Conservation (phyloP, 2,888 invertebrate species). For the Lasius platythorax region DNA sequence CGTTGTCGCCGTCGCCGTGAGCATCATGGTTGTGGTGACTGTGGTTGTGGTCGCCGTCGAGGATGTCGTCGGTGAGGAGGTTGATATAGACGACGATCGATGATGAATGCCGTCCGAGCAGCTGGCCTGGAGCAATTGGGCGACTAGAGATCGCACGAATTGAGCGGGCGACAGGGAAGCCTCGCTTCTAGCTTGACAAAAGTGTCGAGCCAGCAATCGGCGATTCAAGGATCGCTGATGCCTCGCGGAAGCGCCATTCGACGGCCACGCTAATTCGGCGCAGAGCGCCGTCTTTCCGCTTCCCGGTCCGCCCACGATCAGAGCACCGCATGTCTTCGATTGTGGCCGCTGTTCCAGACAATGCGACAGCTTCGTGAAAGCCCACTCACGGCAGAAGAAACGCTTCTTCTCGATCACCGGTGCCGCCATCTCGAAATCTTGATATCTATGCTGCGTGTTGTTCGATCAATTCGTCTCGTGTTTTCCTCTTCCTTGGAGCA, state of each 20-base stretch:
- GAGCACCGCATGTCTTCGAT: constrained; percentile 95
- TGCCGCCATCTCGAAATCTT: constrained; percentile 81
- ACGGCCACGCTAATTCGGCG: constrained; percentile 92
- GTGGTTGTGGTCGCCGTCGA: not conserved
- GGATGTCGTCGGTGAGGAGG: constrained; percentile 79
- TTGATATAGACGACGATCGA: constrained; percentile 83
- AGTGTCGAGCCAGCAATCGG: constrained; percentile 94
- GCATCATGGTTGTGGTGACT: constrained; percentile 76
- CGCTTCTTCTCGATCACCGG: constrained; percentile 89
- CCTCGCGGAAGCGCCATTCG: constrained; percentile 89
- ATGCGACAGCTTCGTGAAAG: constrained; percentile 96
- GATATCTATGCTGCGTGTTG: not conserved
- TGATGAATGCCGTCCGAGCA: constrained; percentile 81
- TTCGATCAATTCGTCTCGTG: not conserved
- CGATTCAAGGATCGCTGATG: constrained; percentile 92
- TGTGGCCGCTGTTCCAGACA: constrained; percentile 95
- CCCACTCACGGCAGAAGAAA: constrained; percentile 98
- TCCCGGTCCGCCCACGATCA: constrained; percentile 96
- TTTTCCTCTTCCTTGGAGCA: not conserved
- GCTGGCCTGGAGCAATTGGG: constrained; percentile 91
- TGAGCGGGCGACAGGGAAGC: constrained; percentile 94
- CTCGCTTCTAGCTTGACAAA: constrained; percentile 94
- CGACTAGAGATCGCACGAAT: constrained; percentile 94
- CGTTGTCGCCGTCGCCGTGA: constrained; percentile 68
- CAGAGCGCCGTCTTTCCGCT: constrained; percentile 97